Base-by-base conservation (phyloP, 2,888 invertebrate genomes). In the Elegia similella region DNA sequence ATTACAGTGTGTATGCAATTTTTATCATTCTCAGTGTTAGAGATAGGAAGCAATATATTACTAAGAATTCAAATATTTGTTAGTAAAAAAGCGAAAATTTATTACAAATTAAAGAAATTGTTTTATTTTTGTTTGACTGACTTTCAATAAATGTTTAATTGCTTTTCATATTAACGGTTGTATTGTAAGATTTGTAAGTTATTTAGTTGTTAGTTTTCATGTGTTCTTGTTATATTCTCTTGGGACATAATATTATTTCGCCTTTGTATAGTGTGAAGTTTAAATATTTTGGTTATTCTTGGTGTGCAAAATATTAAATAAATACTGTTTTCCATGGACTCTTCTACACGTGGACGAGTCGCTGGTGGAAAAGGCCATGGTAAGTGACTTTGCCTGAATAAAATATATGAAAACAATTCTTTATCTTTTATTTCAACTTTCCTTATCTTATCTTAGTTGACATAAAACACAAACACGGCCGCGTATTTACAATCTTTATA, bases 251-350 rank as follows among this genome's bases (percentile, higher is more conserved):
- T 59, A 61, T 63, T 62, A 61, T 62, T 61, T 63, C 57, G 54
- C 57, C 55, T 57, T 64, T 65, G 59, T 62, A 66, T 67, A 61
- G 61, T 66, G 69, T 73, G 69, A 68, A 66, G 68, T 67, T 75
- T 72, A 69, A 68, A 59, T 63, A 66, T 70, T 67, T 69, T 72
- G 69, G 67, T 73, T 73, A 66, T 66, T 67, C 61, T 69, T 67
- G 66, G 80, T 80, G 86, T 84, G 85, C 80, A 79, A 78, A 76
- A 70, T 75, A 86, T 82, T 84, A 84, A 84, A 84, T 78, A 78
- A 81, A 73, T 72, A 80, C 82, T 88, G 72, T 90, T 88, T 89
- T 89, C 87, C 87, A 90, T 91, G 90, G 88, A 87, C 82, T 86
- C 82, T 86, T 86, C 84, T 84, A 84, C 80, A 76, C 77, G 82